Base-by-base conservation (phyloP, 2,797 vertebrate species). In the Mormyrus proboscirostris region DNA sequence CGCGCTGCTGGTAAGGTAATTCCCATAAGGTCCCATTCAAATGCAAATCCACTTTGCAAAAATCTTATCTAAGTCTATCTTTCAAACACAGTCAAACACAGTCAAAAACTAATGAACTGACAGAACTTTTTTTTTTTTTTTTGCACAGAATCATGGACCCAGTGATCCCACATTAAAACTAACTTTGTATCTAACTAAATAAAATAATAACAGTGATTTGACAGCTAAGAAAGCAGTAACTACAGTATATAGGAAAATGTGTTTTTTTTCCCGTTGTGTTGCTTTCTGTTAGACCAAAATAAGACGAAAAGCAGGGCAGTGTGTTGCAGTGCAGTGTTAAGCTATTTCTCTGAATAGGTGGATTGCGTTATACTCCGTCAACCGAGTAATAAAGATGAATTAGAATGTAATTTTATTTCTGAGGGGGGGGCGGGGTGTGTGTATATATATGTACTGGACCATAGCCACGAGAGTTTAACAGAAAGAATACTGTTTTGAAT, bases 401-500 rank as follows among this genome's bases (percentile, higher is more conserved):
- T 22, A 38, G 19, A 59, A 83, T 33, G 82, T 88, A 69, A 82
- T 88, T 50, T 86, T 33, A 29, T 47, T 89, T 41, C 59, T 55
- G 88, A 7, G 59, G 22, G 19, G 49, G 50, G 50, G 14, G 62
- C 0, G 65, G 65, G 51, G 41, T 62, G 86, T 38, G 44, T 88
- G 82, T 22, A 91, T 94, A 91, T 94, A 7, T 95, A 93, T 89
- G 89, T 93, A 92, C 92, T 95, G 94, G 95, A 93, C 86, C 79
- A 22, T n/a, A 22, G 89, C 94, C 94, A 93, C 93, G 92, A 89
- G 90, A 73, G 38, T 92, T 94, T 50, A 89, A 96, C 95, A 96
- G 95, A 95, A 95, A 93, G 93, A 95, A 95, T 91, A 94, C 94
- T 96, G 95, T 95, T 95, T 93, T 93, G 91, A 93, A 94, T 91